These are phyloP conservation scores for Stegodyphus mimosarum DNA, from an alignment of 1,140 invertebrate genomes.

Conservation along the genomic window DNA sequence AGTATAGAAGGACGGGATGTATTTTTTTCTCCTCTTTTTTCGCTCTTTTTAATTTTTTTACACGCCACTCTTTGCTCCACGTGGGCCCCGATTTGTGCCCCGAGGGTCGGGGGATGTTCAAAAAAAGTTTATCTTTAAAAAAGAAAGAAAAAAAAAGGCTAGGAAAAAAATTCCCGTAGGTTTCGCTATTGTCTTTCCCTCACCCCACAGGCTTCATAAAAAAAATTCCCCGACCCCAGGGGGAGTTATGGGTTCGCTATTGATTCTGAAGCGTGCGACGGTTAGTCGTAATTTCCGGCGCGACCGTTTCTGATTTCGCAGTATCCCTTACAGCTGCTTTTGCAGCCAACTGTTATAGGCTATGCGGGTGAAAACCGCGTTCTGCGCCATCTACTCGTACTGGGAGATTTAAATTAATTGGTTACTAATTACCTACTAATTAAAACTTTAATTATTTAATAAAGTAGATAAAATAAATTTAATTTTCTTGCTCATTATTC, in stretches of 20 bases:
- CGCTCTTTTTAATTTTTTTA: too few species aligned
- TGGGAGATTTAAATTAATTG: too few species aligned
- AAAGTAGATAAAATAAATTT: too few species aligned
- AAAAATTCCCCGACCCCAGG: slow-evolving; percentile 52
- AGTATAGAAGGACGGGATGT: slow-evolving; percentile 13
- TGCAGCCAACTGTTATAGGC: not conserved
- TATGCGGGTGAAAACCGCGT: too few species aligned
- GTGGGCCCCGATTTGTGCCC: slow-evolving; percentile 2
- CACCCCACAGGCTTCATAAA: slow-evolving; percentile 53
- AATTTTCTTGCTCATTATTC: too few species aligned
- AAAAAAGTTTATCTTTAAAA: not conserved
- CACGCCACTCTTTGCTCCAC: not conserved
- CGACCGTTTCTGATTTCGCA: slow-evolving; percentile 36
- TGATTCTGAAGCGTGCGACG: slow-evolving; percentile 33
- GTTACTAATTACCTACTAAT: too few species aligned
- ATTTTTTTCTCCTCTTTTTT: slow-evolving; percentile 14
- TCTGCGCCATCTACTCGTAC: too few species aligned
- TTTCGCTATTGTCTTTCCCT: slow-evolving; percentile 48
- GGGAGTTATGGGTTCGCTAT: slow-evolving; percentile 38
- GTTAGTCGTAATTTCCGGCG: slow-evolving; percentile 29
- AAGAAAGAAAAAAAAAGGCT: slow-evolving; percentile 12
- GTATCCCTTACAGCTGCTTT: slow-evolving; percentile 33
- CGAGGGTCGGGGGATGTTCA: slow-evolving; percentile 3
- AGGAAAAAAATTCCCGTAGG: slow-evolving; percentile 27
- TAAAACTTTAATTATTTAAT: too few species aligned